Evolutionary conservation across 1,140 invertebrate genomes (phyloP).

Genomic region (Stenopsyche tienmushanensis): DNA sequence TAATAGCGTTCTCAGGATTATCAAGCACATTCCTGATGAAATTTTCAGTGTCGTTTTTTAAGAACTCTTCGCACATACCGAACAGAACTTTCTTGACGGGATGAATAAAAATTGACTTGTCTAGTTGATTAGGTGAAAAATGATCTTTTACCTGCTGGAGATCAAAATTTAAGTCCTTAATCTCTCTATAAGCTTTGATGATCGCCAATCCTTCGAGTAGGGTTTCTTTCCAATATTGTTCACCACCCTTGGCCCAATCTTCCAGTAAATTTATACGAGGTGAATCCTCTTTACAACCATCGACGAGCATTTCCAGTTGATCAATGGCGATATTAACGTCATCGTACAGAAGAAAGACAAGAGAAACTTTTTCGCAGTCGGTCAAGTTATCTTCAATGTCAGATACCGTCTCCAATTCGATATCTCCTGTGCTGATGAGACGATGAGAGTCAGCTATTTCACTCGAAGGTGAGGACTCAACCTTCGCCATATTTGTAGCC

Average conservation of each 20-base stretch:
- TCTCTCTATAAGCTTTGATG: conserved; percentile 5
- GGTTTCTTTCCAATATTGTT: conserved; percentile 33
- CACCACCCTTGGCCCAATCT: too few species aligned
- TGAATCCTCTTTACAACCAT: too few species aligned
- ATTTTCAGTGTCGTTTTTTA: conserved; percentile 6
- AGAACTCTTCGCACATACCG: conserved; percentile 26
- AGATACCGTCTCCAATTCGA: too few species aligned
- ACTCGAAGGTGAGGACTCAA: too few species aligned
- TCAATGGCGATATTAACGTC: conserved; percentile 20
- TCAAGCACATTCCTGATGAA: too few species aligned
- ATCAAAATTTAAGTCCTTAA: neutral
- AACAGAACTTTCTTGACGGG: conserved; percentile 35
- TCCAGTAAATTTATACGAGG: too few species aligned
- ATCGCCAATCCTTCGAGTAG: conserved; percentile 32
- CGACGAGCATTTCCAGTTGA: too few species aligned
- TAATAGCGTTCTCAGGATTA: too few species aligned
- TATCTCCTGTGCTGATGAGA: too few species aligned
- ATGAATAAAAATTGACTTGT: conserved; percentile 32
- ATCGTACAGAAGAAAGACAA: conserved; percentile 37
- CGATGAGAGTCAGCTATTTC: too few species aligned
- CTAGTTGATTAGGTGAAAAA: conserved; percentile 23
- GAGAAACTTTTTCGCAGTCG: conserved; percentile 34
- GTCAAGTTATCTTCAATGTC: too few species aligned
- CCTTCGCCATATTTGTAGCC: too few species aligned
- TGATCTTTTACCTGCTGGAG: conserved; percentile 15